These are phyloP conservation scores for Drosophila eohydei DNA, from an alignment of 2,888 invertebrate species.

Conservation along the genomic window DNA sequence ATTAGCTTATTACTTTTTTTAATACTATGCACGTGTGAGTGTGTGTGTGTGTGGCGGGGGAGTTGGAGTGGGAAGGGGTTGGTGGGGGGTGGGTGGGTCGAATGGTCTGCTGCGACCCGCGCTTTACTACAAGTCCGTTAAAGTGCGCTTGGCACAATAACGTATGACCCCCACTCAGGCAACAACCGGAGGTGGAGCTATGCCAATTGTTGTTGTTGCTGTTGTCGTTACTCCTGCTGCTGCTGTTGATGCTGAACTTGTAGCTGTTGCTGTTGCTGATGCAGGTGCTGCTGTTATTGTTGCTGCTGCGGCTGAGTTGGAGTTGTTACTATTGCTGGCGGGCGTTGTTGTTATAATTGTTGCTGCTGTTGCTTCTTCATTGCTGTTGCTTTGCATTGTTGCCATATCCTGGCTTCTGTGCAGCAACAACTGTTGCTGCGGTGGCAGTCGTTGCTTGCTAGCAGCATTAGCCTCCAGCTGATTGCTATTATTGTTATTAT, in stretches of 20 bases:
- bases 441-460: conserved; percentile 5
- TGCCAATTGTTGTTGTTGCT: conserved; percentile 53
- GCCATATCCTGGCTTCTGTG: conserved; percentile 41
- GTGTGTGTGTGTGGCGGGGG: conserved; percentile 7
- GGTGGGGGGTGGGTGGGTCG: conserved; percentile 9
- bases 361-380: conserved; percentile 16
- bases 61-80: neutral
- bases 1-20: conserved; percentile 32
- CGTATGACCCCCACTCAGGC: conserved; percentile 84
- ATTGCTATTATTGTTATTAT: neutral
- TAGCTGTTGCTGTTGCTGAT: conserved; percentile 14
- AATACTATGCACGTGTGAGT: conserved; percentile 56
- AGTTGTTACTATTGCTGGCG: conserved; percentile 5
- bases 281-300: conserved; percentile 19
- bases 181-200: conserved; percentile 81
- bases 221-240: conserved; percentile 13
- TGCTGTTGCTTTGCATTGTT: conserved; percentile 51
- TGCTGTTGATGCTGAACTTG: conserved; percentile 27
- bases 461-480: conserved; percentile 5
- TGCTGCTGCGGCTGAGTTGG: conserved; percentile 7
- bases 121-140: conserved; percentile 81
- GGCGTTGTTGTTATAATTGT: conserved; percentile 18
- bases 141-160: conserved; percentile 81
- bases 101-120: conserved; percentile 46
- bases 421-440: conserved; percentile 10